Evolutionary conservation across 2,888 invertebrate genomes (phyloP), one percentile per base, ranked within the genome.

Genomic region (Drosophila merina): DNA sequence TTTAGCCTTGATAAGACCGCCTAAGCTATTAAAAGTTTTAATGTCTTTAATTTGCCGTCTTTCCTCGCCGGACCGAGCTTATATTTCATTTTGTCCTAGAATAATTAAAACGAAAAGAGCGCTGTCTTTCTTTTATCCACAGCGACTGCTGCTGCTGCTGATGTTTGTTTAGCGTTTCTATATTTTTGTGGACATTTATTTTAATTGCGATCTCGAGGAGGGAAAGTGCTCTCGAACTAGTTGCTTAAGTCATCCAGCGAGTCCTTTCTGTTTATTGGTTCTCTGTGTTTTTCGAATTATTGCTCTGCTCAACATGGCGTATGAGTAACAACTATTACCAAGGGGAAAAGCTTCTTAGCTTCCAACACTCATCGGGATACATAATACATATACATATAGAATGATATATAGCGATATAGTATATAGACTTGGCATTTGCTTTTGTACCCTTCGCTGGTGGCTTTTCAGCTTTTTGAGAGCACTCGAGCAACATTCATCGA

Each of bases 11-110:
- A 86, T 84, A 77, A 85, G 82, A 71, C 66, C 51, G 69, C 62
- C 69, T 71, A 79, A 76, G 74, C 87, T 77, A 85, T 84, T 85
- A 82, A 87, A 85, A 84, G 72, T 84, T 87, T 85, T 68, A 52
- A 45, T 60, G 63, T 56, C 69, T 62, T 68, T 63, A 60, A 58
- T 57, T 62, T 51, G 42, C 60, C 49, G 44, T 30, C 50, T 33
- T 38, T 47, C 42, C 42, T 12, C 8, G 51, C 50, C 52, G 58
- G 42, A 56, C 42, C 40, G 45, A 66, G 67, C 10, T 33, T 45
- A 45, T 60, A 42, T 10, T 50, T 51, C 44, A 50, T 49, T 26
- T 57, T 26, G 25, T 55, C 44, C 42, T 56, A 67, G 57, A 63
- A 67, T 75, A 75, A 75, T 75, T 75, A 71, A 75, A 71, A 57